These are phyloP conservation scores for Lapara coniferarum DNA, from an alignment of 2,888 invertebrate genomes.

Conservation along the genomic window DNA sequence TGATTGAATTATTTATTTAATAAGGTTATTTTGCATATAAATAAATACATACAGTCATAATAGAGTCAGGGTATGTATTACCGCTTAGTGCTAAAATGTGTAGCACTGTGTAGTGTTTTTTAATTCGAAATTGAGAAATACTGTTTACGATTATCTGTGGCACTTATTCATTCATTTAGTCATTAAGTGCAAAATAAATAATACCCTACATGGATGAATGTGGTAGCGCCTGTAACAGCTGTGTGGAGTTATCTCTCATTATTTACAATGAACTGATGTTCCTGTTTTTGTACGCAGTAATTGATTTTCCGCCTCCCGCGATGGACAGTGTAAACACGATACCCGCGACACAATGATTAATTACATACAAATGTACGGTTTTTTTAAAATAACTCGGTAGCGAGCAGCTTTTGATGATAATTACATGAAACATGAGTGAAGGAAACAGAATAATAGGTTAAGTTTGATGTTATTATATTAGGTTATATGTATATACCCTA, in stretches of 20 bases:
- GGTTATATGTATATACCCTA: no score
- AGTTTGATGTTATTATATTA: no score
- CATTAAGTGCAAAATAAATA: neutral
- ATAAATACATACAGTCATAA: neutral
- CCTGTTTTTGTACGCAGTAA: constrained; percentile 10
- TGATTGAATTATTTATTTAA: neutral
- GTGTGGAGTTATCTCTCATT: neutral
- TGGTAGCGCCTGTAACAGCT: neutral
- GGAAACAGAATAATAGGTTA: no score
- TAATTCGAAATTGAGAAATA: no score
- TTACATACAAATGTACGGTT: neutral
- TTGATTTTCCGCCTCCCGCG: neutral
- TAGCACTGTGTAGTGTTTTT: no score
- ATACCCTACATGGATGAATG: no score
- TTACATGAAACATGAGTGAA: no score
- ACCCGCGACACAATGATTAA: constrained; percentile 1
- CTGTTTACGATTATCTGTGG: no score
- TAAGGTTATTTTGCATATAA: neutral
- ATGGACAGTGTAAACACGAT: constrained; percentile 8
- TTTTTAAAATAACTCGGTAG: neutral
- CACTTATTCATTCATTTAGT: no score
- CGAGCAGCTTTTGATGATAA: neutral
- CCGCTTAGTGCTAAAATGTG: no score
- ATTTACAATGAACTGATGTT: neutral
- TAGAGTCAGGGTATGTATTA: no score